These are phyloP conservation scores for Rhinella marina DNA, from an alignment of 2,797 vertebrate species.

Conservation along the genomic window DNA sequence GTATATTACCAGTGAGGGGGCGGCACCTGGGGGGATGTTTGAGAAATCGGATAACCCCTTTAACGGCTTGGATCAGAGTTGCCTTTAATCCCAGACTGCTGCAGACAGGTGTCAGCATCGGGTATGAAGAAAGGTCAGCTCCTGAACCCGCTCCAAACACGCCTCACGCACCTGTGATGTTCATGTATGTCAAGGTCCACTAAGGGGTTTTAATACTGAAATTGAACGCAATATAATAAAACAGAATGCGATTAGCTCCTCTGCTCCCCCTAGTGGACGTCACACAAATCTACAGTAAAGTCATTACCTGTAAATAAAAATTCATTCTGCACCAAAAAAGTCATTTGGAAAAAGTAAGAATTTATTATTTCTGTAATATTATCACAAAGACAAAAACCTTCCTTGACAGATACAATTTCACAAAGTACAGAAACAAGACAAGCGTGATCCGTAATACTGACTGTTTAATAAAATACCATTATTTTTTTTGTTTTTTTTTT, in stretches of 20 bases:
- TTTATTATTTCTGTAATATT: slow-evolving; percentile 21
- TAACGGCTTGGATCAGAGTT: too few species aligned
- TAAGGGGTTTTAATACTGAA: too few species aligned
- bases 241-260: background rate
- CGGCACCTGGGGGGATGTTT: too few species aligned
- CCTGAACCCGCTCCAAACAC: too few species aligned
- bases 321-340: background rate
- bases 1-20: too few species aligned
- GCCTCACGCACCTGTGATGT: too few species aligned
- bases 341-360: slow-evolving; percentile 11
- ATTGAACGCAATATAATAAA: background rate
- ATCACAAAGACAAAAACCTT: background rate
- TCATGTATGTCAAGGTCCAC: too few species aligned
- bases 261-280: background rate
- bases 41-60: too few species aligned
- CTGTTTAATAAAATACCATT: slow-evolving; percentile 34
- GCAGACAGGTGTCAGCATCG: too few species aligned
- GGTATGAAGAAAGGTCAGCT: too few species aligned
- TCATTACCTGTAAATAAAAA: background rate
- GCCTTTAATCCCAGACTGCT: too few species aligned
- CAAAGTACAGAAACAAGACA: slow-evolving; percentile 15
- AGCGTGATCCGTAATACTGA: slow-evolving; percentile 14
- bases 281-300: background rate
- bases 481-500: too few species aligned
- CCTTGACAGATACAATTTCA: background rate